Conservation (phyloP, 92 coral and sea anemone species). For the Porites cylindrica region DNA sequence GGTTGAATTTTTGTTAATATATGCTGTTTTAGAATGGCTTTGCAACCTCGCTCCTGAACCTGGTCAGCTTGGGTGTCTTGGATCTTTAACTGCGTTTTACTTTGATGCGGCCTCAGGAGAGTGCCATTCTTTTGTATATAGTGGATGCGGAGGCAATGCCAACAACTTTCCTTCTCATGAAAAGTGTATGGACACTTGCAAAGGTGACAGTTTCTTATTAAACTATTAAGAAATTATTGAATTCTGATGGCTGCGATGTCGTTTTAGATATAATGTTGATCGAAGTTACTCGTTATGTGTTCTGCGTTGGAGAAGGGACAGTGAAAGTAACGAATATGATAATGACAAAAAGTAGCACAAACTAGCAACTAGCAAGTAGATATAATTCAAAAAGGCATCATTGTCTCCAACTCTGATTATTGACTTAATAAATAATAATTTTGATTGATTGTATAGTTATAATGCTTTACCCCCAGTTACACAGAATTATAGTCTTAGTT, state of each 20-base stretch:
- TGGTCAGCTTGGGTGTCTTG: constrained; percentile 77
- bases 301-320: no score
- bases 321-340: no score
- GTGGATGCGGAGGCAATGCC: constrained; percentile 83
- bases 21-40: constrained; percentile 22
- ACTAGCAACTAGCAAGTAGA: no score
- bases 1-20: not conserved
- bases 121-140: constrained; percentile 72
- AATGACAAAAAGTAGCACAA: no score
- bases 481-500: no score
- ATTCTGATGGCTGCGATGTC: not conserved
- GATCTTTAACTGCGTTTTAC: constrained; percentile 61
- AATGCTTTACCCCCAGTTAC: no score
- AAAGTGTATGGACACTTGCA: constrained; percentile 66
- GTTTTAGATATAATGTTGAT: no score
- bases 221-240: not conserved
- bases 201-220: constrained; percentile 38
- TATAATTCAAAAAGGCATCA: no score
- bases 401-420: no score
- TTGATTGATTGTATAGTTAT: no score
- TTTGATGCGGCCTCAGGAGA: constrained; percentile 64
- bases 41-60: constrained; percentile 68
- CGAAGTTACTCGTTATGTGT: no score
- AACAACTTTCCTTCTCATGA: constrained; percentile 75
- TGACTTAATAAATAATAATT: no score